Percentiles rank a stretch among this genome's conserved stretches.
Evolutionary conservation across 2,797 vertebrate genomes (phyloP).

Genomic region (Pangasius djambal): DNA sequence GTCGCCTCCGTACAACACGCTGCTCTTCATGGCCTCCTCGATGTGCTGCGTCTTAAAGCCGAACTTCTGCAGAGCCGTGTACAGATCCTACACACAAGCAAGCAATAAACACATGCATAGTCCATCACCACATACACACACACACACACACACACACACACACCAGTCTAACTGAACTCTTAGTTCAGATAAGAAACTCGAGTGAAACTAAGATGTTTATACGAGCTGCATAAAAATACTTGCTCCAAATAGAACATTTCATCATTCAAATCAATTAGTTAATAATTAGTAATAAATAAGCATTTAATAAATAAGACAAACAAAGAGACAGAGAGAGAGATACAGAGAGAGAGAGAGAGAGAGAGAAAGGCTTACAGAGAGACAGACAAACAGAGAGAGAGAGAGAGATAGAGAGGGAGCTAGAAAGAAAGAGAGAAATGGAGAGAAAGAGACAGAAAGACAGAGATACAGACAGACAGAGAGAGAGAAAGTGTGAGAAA

Average conservation of each 20-base stretch:
- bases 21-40: constrained; percentile 97
- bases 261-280: neutral
- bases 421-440: too few species aligned
- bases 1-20: constrained; percentile 91
- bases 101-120: neutral
- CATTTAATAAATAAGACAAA: neutral
- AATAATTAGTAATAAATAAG: neutral
- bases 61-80: constrained; percentile 90
- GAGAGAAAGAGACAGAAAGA: too few species aligned
- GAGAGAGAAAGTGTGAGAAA: too few species aligned
- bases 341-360: too few species aligned
- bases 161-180: neutral
- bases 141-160: neutral
- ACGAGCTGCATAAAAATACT: neutral
- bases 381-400: too few species aligned
- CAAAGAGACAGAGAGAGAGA: neutral
- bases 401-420: too few species aligned
- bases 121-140: neutral
- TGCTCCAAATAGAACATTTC: neutral
- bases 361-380: too few species aligned
- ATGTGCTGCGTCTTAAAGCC: constrained; percentile 92
- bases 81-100: constrained; percentile 83
- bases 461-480: too few species aligned
- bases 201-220: neutral
- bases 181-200: neutral